Conservation (phyloP, 2,797 vertebrate genomes). For the Mycteria americana region DNA sequence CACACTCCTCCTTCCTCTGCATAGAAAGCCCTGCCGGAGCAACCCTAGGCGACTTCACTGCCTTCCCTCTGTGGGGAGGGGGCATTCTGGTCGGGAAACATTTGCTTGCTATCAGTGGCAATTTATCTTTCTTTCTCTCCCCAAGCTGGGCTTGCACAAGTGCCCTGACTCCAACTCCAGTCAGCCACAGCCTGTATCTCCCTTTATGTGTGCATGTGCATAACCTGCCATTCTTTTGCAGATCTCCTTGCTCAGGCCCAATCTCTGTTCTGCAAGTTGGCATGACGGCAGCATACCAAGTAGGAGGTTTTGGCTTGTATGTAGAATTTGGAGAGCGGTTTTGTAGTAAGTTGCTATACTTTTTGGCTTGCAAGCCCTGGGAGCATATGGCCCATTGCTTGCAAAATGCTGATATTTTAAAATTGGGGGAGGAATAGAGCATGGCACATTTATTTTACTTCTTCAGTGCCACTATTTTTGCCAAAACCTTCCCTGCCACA, state of each 20-base stretch:
- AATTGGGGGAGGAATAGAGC: slow-evolving; percentile 69
- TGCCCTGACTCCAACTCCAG: background rate
- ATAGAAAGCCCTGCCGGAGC: background rate
- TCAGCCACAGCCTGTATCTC: background rate
- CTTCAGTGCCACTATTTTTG: slow-evolving; percentile 69
- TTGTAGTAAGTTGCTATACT: slow-evolving; percentile 72
- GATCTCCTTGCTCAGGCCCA: slow-evolving; percentile 42
- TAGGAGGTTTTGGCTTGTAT: slow-evolving; percentile 72
- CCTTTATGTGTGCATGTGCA: background rate
- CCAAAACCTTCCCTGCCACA: slow-evolving; percentile 44
- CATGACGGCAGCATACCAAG: slow-evolving; percentile 70
- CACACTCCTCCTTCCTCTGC: background rate
- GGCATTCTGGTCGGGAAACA: background rate
- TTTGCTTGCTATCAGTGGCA: background rate
- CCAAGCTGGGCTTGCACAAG: background rate
- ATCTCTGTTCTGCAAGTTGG: slow-evolving; percentile 56
- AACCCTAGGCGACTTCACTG: background rate
- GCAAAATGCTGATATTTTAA: slow-evolving; percentile 73
- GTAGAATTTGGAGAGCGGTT: slow-evolving; percentile 67
- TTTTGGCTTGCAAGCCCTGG: slow-evolving; percentile 69
- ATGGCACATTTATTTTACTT: slow-evolving; percentile 72
- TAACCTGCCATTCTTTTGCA: slow-evolving; percentile 6
- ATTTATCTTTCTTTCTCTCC: background rate
- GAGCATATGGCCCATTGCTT: slow-evolving; percentile 71
- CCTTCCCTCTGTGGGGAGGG: background rate